Evolutionary conservation across 2,113 vertebrate species (phyloP).

Genomic region (Hemibagrus wyckioides): DNA sequence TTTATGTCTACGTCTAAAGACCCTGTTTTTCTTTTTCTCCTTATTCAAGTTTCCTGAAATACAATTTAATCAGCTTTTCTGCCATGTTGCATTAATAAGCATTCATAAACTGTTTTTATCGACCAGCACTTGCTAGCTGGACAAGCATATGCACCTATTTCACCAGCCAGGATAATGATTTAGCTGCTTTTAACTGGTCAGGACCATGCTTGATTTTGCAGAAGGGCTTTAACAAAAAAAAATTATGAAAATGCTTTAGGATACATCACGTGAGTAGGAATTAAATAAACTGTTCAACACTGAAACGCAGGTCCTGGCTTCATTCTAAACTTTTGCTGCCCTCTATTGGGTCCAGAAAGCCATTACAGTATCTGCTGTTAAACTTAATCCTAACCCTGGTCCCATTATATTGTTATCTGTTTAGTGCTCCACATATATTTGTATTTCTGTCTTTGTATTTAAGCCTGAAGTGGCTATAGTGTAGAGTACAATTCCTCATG

Average conservation of each 20-base stretch:
- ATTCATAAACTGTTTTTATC: not conserved
- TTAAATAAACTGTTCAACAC: not conserved
- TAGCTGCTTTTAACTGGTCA: not conserved
- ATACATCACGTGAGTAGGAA: not conserved
- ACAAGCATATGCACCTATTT: not conserved
- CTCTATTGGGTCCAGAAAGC: slow-evolving; percentile 26
- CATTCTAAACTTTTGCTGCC: slow-evolving; percentile 29
- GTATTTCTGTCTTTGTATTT: not conserved
- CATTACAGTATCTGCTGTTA: slow-evolving; percentile 12
- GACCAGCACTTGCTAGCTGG: not conserved
- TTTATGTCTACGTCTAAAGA: not conserved
- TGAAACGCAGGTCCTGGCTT: not conserved
- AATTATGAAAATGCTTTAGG: not conserved
- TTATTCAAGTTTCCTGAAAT: not conserved
- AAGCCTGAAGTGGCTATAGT: not conserved
- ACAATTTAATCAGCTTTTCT: not conserved
- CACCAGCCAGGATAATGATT: not conserved
- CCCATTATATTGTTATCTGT: not conserved
- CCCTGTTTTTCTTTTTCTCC: not conserved
- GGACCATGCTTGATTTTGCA: not conserved
- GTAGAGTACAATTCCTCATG: not conserved
- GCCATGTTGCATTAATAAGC: not conserved
- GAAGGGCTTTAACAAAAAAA: not conserved
- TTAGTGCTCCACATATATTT: not conserved
- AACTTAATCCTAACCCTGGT: not conserved